phyloP scores from a whole-genome alignment of 2,113 vertebrate species.

The Formicarius rufipectus region DNA sequence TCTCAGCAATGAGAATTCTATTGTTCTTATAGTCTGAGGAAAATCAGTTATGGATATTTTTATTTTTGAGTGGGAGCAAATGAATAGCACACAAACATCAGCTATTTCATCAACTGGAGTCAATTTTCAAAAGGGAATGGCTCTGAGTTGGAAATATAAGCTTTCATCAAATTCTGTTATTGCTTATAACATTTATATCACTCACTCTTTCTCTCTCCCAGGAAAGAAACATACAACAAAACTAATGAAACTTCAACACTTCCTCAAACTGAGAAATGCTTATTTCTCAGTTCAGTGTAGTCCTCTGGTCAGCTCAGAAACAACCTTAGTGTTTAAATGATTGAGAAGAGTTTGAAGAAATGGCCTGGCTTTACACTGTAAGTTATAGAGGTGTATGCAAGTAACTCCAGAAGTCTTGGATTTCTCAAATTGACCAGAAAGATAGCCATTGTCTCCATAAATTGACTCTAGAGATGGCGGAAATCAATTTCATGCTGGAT shows the following conservation, averaged over 20 bases:
- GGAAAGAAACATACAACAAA: not conserved
- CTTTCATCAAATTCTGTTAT: not conserved
- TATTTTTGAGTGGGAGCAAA: not conserved
- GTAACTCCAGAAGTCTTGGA: not conserved
- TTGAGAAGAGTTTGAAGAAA: not conserved
- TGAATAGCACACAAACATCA: not conserved
- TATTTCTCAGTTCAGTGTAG: not conserved
- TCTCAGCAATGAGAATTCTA: not conserved
- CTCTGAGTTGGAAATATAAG: not conserved
- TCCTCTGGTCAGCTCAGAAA: not conserved
- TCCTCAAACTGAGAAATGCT: conserved; percentile 17
- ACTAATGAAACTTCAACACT: conserved; percentile 19
- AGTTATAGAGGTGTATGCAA: not conserved
- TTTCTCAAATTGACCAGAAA: not conserved
- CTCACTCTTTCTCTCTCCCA: not conserved
- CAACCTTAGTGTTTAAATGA: not conserved
- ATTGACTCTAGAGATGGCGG: not conserved
- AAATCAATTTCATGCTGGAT: not conserved
- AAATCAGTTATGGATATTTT: not conserved
- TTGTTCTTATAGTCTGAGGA: not conserved
- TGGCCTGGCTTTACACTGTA: not conserved
- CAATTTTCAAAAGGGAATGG: not conserved
- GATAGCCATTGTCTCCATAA: not conserved
- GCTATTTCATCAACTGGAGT: not conserved
- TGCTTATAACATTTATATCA: not conserved